Evolutionary conservation across 2,113 vertebrate genomes (phyloP), one percentile per base, ranked within the genome.

Genomic region (Rafetus swinhoei): DNA sequence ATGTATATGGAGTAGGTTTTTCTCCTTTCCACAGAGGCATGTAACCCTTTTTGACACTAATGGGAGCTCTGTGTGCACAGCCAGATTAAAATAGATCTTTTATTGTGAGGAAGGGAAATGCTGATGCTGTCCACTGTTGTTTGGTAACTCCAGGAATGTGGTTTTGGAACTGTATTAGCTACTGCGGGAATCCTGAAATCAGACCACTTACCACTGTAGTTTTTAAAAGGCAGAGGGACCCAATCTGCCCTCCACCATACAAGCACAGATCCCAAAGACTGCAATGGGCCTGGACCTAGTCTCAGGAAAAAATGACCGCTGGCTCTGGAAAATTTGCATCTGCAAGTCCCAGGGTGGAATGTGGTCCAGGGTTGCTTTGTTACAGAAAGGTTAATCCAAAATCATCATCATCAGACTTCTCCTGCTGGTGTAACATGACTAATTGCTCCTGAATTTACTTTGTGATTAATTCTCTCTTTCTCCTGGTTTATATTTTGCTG

Each of bases 81-180:
- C 2, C 0, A 81, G 83, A 25, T 54, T 72, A 52, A 9, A 1
- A 65, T 35, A 8, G 22, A 81, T 77, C 65, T 77, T 56, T 92
- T 65, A 3, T 80, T 32, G 5, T 76, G 13, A 18, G 6, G 81
- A 56, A 32, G 35, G 60, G 9, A n/a, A 69, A 82, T 11, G 39
- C 86, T 60, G 85, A 83, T 5, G 2, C 94, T 97, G 81, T 96
- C 97, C 93, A 93, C 95, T 97, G 95, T 90, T 97, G 94, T 22
- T 95, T 96, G 95, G 94, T 92, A 93, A 93, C 95, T 29, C 87
- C 87, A 65, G 95, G 95, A 96, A 96, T 95, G 95, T 96, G 93
- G 45, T 1, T 6, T 3, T 3, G 88, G 89, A 89, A 90, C 93
- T 97, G 56, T 77, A 92, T 60, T 94, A 95, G 90, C 94, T 87